Base-by-base conservation (phyloP, 2,888 invertebrate genomes). In the Steromphala cineraria region DNA sequence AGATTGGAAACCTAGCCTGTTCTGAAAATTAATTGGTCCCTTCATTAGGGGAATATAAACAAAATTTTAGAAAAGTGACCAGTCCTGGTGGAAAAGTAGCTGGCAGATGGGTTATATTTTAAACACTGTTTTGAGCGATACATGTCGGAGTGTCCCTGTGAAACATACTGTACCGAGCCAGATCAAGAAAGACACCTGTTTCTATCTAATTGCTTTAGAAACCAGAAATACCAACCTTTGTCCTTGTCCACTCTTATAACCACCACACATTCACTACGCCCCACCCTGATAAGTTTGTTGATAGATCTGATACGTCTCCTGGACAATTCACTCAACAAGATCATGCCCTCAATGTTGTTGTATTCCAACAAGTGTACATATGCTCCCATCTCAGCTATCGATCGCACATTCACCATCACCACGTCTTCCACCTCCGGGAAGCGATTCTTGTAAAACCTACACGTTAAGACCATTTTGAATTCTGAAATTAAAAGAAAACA, bases 321-420 rank as follows among this genome's bases (percentile, higher is more conserved):
- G 4, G 99, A 99, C 95, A 99, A 95, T 94, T 99, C 99, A 7
- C 99, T 99, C 2, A 99, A 95, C 92, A 99, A 94, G 86, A 99
- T 99, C 99, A 99, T 99, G 77, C 94, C 99, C 94, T 99, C 99
- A 88, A 99, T 99, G 92, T 99, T 98, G 94, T 99, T 99, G 94
- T 99, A 99, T 94, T 99, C 99, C 85, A 99, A 94, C 83, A 99
- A 94, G 94, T 98, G 97, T 19, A 99, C 99, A 94, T 99, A 99
- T 1, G 99, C 99, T 82, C 99, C 99, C 99, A 99, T 99, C 95
- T 99, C 99, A 21, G 99, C 99, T 91, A 99, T 99, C 85, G 98
- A 94, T 67, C 98, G 95, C 2, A 99, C 99, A 93, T 98, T 99
- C 36, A 99, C 99, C 98, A 99, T 98, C 74, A 99, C 99, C 75